A percentile compares a stretch with the other conserved stretches of the same genome.
phyloP scores from a whole-genome alignment of 2,797 vertebrate species.

The Melanogrammus aeglefinus region DNA sequence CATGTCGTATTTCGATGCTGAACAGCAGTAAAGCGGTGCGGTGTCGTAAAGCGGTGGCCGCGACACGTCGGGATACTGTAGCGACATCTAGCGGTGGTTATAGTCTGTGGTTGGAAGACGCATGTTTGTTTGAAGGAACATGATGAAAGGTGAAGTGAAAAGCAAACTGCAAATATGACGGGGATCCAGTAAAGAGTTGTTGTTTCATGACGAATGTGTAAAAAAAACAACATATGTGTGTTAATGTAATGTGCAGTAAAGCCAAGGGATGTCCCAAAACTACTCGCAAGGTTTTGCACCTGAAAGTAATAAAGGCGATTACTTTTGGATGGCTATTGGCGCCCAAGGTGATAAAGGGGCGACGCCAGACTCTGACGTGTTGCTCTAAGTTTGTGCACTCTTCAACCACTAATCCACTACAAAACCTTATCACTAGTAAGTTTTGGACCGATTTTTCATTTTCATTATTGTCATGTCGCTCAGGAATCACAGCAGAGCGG shows the following conservation, averaged over 20 bases:
- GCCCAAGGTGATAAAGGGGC: background rate
- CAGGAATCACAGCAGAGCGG: background rate
- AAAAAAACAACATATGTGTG: background rate
- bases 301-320: constrained; percentile 12
- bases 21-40: background rate
- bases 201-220: background rate
- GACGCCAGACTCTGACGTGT: background rate
- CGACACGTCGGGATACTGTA: background rate
- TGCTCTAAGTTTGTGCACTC: background rate
- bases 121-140: background rate
- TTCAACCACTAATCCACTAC: background rate
- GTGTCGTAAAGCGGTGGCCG: background rate
- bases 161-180: background rate
- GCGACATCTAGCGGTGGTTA: background rate
- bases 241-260: background rate
- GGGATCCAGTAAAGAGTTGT: background rate
- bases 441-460: background rate
- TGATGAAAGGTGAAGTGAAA: background rate
- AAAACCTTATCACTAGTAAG: constrained; percentile 13
- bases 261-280: background rate
- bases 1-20: background rate
- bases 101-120: background rate
- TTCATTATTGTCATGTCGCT: background rate
- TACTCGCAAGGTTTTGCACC: background rate
- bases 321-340: background rate